phyloP scores from a whole-genome alignment of 2,113 vertebrate genomes.

The Chamaetylas fuelleborni region DNA sequence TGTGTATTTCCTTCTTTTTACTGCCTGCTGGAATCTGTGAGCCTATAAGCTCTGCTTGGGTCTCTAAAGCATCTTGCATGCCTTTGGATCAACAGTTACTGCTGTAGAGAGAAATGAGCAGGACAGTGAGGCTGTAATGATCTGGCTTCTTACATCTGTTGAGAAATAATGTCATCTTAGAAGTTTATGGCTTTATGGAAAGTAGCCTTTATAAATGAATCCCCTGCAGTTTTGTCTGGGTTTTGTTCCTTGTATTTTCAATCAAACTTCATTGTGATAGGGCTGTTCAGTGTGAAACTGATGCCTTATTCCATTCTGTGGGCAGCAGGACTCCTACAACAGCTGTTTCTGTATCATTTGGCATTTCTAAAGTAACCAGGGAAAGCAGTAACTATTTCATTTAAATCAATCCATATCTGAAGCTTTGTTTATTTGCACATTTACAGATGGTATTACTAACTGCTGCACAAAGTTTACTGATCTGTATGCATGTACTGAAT shows the following conservation, averaged over 20 bases:
- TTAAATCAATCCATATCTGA: background rate
- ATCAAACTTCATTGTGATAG: background rate
- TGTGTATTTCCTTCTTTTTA: background rate
- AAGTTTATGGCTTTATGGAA: background rate
- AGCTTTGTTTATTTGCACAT: background rate
- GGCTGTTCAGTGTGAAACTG: background rate
- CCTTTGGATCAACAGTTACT: background rate
- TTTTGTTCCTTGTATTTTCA: background rate
- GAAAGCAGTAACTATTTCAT: background rate
- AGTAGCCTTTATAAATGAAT: background rate
- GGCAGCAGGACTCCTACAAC: background rate
- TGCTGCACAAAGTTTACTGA: background rate
- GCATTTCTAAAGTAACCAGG: background rate
- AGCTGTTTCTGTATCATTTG: background rate
- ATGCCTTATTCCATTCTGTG: background rate
- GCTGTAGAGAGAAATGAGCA: background rate
- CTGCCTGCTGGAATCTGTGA: background rate
- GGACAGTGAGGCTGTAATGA: background rate
- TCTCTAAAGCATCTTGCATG: background rate
- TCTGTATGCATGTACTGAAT: background rate
- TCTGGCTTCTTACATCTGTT: background rate
- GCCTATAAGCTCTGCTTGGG: background rate
- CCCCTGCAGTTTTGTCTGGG: background rate
- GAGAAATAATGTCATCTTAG: background rate
- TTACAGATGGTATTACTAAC: background rate